Evolutionary conservation across 2,113 vertebrate genomes (phyloP), one percentile per base, ranked within the genome.

Genomic region (Passer montanus): DNA sequence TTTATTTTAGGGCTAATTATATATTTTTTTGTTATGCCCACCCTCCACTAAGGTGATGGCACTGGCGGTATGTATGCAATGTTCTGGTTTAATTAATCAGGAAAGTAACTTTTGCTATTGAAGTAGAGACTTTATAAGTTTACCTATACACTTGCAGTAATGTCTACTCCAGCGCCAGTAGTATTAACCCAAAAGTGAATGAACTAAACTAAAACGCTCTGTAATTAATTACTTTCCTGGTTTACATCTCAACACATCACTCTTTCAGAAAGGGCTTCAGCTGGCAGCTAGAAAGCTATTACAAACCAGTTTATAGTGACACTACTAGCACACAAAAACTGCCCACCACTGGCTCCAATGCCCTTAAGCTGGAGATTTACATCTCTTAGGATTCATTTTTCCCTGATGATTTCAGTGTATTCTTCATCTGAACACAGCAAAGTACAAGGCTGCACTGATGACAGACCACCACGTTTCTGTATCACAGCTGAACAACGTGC

Each of bases 1-100:
- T 92, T 82, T 30, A 89, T 91, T 89, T 89, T 50, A 90, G 30
- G 33, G 23, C 31, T 90, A 96, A 88, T 66, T 37, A 78, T 13
- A 56, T 3, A 1, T 56, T 41, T 69, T 70, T 60, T 66, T 27
- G 5, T 35, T 68, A 28, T 64, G 22, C 11, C 27, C 7, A 35
- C 7, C n/a, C n/a, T 44, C 49, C 73, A 26, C 39, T 41, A 84
- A 72, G 10, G 12, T 8, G 12, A 87, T 35, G 26, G 62, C 37
- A 47, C 10, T 46, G 37, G 39, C 31, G 83, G 49, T 12, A 47
- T 69, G 11, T 58, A 82, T 14, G 31, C 19, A 69, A 43, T 0
- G 0, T 27, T 77, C 62, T 67, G 56, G 7, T 27, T 44, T 49
- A 19, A 35, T 86, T 88, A 31, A 64, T 72, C 12, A 28, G 31